A percentile compares a stretch with the other conserved stretches of the same genome.
Conservation (phyloP, 1,140 invertebrate genomes). For the Drosophila yakuba region DNA sequence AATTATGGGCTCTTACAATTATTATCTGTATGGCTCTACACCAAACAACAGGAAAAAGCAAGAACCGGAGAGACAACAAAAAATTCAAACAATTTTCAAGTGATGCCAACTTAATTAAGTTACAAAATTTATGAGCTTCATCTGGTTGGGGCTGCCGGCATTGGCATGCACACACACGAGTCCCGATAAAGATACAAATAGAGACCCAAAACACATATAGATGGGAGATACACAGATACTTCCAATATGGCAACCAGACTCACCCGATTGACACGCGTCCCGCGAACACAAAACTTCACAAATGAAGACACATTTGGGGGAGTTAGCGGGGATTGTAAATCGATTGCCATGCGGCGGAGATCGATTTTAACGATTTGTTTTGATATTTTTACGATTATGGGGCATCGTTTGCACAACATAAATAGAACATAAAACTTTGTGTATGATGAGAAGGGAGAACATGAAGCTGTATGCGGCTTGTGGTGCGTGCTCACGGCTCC, state of each 20-base stretch:
- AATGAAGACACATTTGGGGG: constrained; percentile 57
- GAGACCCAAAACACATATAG: constrained; percentile 26
- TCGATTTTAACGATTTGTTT: constrained; percentile 85
- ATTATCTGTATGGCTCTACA: constrained; percentile 61
- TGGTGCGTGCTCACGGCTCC: constrained; percentile 7
- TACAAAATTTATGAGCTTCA: constrained; percentile 80
- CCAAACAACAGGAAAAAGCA: constrained; percentile 26
- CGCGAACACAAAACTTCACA: constrained; percentile 34
- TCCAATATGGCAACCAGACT: constrained; percentile 53
- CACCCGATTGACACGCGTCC: constrained; percentile 74
- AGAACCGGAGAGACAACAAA: constrained; percentile 21
- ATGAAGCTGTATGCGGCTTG: constrained; percentile 29
- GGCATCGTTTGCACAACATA: constrained; percentile 85
- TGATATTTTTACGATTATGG: constrained; percentile 85
- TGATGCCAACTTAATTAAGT: constrained; percentile 81
- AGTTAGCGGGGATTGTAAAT: constrained; percentile 53
- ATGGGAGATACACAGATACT: constrained; percentile 30
- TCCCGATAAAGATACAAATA: constrained; percentile 31
- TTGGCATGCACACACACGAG: constrained; percentile 32
- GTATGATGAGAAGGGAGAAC: constrained; percentile 42
- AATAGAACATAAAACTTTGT: constrained; percentile 84
- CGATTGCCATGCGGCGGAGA: constrained; percentile 64
- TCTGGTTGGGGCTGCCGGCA: constrained; percentile 50
- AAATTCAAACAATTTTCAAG: constrained; percentile 81
- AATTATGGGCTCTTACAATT: constrained; percentile 74